phyloP scores from a whole-genome alignment of 2,797 vertebrate species.

The Thamnophis elegans region DNA sequence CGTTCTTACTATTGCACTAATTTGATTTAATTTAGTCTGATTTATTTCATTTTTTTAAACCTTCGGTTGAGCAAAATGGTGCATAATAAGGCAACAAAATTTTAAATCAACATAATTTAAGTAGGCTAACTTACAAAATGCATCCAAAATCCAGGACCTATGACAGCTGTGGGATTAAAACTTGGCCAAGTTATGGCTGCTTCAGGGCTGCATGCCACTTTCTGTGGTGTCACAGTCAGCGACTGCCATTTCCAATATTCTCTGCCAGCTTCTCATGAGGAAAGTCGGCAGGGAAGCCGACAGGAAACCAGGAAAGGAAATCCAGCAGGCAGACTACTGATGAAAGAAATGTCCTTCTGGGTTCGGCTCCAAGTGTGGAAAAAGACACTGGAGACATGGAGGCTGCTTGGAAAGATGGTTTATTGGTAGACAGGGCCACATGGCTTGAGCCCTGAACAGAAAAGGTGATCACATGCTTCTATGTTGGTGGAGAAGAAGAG shows the following conservation, averaged over 20 bases:
- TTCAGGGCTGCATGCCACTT: background rate
- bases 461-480: too few species aligned
- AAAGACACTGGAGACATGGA: too few species aligned
- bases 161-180: background rate
- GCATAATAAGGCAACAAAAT: background rate
- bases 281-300: background rate
- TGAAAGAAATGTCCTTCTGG: too few species aligned
- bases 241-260: background rate
- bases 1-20: background rate
- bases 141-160: background rate
- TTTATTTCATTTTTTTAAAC: background rate
- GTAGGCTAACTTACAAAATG: background rate
- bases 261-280: background rate
- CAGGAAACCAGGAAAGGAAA: background rate
- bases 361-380: too few species aligned
- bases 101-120: background rate
- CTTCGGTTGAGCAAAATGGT: background rate
- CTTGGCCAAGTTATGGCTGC: background rate
- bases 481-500: too few species aligned
- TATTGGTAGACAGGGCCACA: too few species aligned
- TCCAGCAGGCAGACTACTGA: too few species aligned
- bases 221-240: background rate
- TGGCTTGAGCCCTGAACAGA: too few species aligned
- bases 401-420: too few species aligned
- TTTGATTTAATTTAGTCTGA: background rate